A percentile compares a stretch with the other conserved stretches of the same genome.
Evolutionary conservation across 2,113 vertebrate species (phyloP).

Genomic region (Siphamia tubifer): DNA sequence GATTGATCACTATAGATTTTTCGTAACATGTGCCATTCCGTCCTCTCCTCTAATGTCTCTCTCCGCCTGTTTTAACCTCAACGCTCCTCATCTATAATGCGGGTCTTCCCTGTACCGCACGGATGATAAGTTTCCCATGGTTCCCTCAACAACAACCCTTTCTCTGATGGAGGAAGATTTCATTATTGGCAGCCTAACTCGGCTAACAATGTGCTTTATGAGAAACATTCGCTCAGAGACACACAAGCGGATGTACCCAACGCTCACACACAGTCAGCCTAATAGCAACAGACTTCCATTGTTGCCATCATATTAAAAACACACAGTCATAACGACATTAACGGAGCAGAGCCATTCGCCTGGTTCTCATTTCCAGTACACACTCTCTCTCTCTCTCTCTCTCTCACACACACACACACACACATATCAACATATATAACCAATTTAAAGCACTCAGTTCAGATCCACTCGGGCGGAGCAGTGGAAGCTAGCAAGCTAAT

Average conservation of each 20-base stretch:
- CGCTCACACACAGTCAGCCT: constrained; percentile 40
- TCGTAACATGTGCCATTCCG: neutral
- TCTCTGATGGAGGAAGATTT: constrained; percentile 67
- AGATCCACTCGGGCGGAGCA: constrained; percentile 57
- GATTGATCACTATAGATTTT: neutral
- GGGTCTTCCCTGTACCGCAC: constrained; percentile 17
- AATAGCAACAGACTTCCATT: constrained; percentile 77
- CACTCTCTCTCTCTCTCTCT: constrained; percentile 12
- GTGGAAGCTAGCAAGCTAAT: constrained; percentile 74
- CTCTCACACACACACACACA: neutral
- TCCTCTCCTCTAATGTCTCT: neutral
- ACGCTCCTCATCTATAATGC: neutral
- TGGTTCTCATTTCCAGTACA: constrained; percentile 79
- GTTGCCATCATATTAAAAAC: constrained; percentile 75
- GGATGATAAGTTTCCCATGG: constrained; percentile 57
- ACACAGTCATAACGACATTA: constrained; percentile 75
- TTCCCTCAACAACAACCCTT: constrained; percentile 62
- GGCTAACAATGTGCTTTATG: constrained; percentile 64
- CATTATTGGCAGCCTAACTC: constrained; percentile 54
- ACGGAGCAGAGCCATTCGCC: constrained; percentile 61
- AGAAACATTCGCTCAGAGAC: constrained; percentile 63
- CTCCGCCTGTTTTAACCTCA: neutral
- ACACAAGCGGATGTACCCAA: constrained; percentile 40
- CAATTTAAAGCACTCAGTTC: constrained; percentile 53
- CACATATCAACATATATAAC: constrained; percentile 13